These are phyloP conservation scores for Choloepus hoffmanni DNA, from an alignment of 2,113 vertebrate species.

Conservation along the genomic window DNA sequence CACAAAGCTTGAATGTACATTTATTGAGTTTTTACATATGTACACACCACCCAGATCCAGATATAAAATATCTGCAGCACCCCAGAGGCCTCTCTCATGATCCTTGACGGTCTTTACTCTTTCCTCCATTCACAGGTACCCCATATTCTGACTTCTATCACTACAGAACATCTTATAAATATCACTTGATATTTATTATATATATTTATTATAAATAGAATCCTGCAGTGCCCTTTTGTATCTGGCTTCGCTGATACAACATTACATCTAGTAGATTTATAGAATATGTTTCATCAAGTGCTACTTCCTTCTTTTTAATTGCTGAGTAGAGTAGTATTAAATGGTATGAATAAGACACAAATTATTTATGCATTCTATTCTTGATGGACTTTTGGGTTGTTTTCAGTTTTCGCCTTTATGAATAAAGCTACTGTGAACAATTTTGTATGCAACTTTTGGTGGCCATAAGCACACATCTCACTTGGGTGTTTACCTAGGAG, in stretches of 20 bases:
- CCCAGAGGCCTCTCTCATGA: neutral
- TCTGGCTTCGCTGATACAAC: neutral
- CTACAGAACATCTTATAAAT: neutral
- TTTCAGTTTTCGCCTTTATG: neutral
- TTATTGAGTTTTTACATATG: neutral
- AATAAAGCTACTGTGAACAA: neutral
- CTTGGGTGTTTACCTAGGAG: neutral
- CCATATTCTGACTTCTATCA: neutral
- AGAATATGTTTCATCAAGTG: neutral
- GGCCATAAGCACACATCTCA: neutral
- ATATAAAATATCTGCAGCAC: neutral
- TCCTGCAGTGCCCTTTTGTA: neutral
- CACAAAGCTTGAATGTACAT: neutral
- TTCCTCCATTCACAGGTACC: neutral
- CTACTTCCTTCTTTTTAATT: no score
- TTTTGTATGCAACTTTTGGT: neutral
- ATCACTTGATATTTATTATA: neutral
- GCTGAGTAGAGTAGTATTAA: neutral
- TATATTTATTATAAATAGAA: neutral
- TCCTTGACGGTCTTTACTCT: neutral
- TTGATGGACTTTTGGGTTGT: neutral
- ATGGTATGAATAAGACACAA: neutral
- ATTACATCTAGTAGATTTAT: neutral
- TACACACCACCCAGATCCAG: neutral
- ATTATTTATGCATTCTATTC: constrained; percentile 4